Evolutionary conservation across 1,140 invertebrate genomes (phyloP).

Genomic region (Mamestra configurata): DNA sequence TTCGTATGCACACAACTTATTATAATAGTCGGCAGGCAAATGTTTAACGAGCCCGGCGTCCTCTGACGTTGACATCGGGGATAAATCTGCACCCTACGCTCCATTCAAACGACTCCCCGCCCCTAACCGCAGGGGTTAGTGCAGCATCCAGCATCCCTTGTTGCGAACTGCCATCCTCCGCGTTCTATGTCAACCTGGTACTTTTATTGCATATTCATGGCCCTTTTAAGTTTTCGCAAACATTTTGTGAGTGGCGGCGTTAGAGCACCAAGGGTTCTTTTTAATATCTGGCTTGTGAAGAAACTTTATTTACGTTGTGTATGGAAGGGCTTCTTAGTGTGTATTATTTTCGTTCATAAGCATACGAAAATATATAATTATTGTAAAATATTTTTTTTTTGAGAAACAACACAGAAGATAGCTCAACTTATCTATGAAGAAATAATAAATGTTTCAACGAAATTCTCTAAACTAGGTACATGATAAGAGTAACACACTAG

Average conservation of each 20-base stretch:
- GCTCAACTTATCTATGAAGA: too few species aligned
- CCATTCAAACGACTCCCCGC: conserved; percentile 57
- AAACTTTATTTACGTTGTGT: neutral
- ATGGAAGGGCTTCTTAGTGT: neutral
- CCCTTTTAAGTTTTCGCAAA: conserved; percentile 70
- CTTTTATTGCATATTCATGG: conserved; percentile 83
- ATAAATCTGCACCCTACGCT: conserved; percentile 60
- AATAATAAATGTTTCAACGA: too few species aligned
- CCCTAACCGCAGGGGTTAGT: conserved; percentile 69
- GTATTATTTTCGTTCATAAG: too few species aligned
- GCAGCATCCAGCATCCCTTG: conserved; percentile 81
- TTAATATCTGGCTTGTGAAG: conserved; percentile 11
- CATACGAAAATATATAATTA: too few species aligned
- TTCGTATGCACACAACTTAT: conserved; percentile 13
- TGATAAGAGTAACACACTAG: too few species aligned
- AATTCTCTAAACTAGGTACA: too few species aligned
- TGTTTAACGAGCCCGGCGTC: conserved; percentile 49
- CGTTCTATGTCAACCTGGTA: conserved; percentile 74
- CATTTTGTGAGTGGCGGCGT: conserved; percentile 4
- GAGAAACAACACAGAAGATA: too few species aligned
- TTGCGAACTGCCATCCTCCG: conserved; percentile 71
- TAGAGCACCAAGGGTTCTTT: conserved; percentile 10
- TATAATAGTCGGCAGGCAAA: conserved; percentile 43
- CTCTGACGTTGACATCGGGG: conserved; percentile 50
- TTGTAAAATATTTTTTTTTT: too few species aligned